A percentile compares a stretch with the other conserved stretches of the same genome.
phyloP scores from a whole-genome alignment of 2,797 vertebrate genomes.

The Enteromius trimaculatus region DNA sequence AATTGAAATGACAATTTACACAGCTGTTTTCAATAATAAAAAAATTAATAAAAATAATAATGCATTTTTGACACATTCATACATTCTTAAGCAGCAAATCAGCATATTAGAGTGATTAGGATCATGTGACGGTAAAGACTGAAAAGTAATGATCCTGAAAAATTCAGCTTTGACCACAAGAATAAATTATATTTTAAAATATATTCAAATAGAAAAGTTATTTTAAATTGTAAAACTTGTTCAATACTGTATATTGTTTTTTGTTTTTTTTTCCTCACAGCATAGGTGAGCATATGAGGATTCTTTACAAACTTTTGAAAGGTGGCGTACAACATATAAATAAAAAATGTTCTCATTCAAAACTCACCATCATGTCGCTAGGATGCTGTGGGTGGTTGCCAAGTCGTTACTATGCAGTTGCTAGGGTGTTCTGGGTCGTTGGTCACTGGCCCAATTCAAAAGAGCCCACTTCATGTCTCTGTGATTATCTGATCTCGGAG shows the following conservation, averaged over 20 bases:
- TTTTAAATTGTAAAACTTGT: neutral
- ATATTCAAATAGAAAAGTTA: neutral
- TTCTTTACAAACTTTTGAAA: neutral
- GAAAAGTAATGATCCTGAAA: neutral
- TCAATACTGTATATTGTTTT: neutral
- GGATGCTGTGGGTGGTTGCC: neutral
- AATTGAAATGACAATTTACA: neutral
- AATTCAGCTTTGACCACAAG: neutral
- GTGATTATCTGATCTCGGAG: neutral
- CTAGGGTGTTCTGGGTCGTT: neutral
- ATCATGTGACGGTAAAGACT: neutral
- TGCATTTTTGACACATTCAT: neutral
- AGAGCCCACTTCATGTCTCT: neutral
- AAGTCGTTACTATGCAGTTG: neutral
- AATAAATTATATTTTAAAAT: neutral
- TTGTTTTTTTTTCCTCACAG: neutral
- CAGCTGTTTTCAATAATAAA: neutral
- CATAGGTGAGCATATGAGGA: too few species aligned
- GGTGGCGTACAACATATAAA: neutral
- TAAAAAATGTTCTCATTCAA: neutral
- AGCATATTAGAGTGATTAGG: neutral
- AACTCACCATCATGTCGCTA: neutral
- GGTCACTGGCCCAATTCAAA: neutral
- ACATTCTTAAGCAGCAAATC: neutral
- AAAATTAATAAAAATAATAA: neutral